Evolutionary conservation across 2,888 invertebrate species (phyloP).

Genomic region (Nemotelus nigrinus): DNA sequence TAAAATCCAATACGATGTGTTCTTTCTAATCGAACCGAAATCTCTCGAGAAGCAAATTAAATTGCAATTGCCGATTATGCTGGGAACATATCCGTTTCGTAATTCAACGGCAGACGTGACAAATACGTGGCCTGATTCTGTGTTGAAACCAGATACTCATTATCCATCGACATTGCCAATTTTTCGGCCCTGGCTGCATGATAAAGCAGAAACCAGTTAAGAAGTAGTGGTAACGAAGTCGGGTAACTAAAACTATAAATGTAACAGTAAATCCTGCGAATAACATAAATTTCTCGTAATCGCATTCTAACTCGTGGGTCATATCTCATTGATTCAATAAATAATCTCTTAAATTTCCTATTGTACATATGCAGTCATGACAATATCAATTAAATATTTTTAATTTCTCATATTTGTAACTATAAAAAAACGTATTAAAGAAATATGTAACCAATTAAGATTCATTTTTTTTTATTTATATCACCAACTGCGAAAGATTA

Average conservation of each 20-base stretch:
- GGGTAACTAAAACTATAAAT: neutral
- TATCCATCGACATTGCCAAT: slow-evolving; percentile 92
- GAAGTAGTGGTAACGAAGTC: neutral
- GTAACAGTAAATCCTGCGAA: too few relatives aligned
- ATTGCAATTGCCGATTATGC: slow-evolving; percentile 87
- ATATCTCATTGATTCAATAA: too few relatives aligned
- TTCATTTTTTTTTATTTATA: too few relatives aligned
- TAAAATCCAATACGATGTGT: slow-evolving; percentile 91
- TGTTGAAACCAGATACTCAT: slow-evolving; percentile 84
- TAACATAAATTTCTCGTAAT: too few relatives aligned
- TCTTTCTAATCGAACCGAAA: slow-evolving; percentile 90
- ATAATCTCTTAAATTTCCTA: too few relatives aligned
- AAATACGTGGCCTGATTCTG: slow-evolving; percentile 69
- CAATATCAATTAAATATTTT: too few relatives aligned
- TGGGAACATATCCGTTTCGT: slow-evolving; percentile 90
- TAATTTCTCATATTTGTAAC: too few relatives aligned
- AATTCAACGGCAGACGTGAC: slow-evolving; percentile 71
- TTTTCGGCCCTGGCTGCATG: slow-evolving; percentile 89
- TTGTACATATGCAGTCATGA: too few relatives aligned
- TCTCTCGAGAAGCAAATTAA: slow-evolving; percentile 92
- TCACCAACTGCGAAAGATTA: too few relatives aligned
- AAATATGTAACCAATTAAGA: too few relatives aligned
- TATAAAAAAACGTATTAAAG: too few relatives aligned
- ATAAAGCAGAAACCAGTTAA: slow-evolving; percentile 64
- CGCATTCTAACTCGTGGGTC: too few relatives aligned